phyloP scores from a whole-genome alignment of 2,888 invertebrate genomes.

The Eupeodes luniger region DNA sequence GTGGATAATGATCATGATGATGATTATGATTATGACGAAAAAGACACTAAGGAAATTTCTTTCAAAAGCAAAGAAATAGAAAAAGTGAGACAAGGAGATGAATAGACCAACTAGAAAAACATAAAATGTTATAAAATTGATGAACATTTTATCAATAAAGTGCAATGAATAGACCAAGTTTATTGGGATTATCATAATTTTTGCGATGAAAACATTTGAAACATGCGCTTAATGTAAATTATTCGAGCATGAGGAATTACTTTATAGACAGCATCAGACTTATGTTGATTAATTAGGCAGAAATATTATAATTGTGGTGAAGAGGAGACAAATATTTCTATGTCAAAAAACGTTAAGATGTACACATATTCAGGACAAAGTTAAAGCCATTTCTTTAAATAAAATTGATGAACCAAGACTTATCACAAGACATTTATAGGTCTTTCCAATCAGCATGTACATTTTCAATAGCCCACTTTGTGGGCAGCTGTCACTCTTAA shows the following conservation, averaged over 20 bases:
- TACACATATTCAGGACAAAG: too few species aligned
- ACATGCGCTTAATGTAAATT: constrained; percentile 14
- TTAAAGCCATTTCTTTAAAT: too few species aligned
- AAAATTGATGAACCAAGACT: too few species aligned
- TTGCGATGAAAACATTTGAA: constrained; percentile 1
- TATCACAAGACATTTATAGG: too few species aligned
- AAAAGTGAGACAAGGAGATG: neutral
- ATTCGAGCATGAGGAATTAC: neutral
- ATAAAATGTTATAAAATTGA: constrained; percentile 27
- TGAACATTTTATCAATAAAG: constrained; percentile 49
- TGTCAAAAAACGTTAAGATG: too few species aligned
- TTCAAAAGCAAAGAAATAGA: neutral
- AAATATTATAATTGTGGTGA: neutral
- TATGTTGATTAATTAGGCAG: constrained; percentile 51
- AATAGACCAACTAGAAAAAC: neutral
- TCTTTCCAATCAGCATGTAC: too few species aligned
- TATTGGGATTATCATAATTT: constrained; percentile 22
- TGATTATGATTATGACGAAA: neutral
- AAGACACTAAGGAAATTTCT: too few species aligned
- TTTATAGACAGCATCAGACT: constrained; percentile 10
- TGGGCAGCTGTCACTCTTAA: too few species aligned
- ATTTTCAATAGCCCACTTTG: too few species aligned
- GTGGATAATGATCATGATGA: constrained; percentile 53
- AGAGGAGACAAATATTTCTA: too few species aligned
- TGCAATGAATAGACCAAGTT: constrained; percentile 47